Percentiles rank a stretch among this genome's conserved stretches.
Conservation (phyloP, 2,113 vertebrate genomes). For the Asarcornis scutulata region DNA sequence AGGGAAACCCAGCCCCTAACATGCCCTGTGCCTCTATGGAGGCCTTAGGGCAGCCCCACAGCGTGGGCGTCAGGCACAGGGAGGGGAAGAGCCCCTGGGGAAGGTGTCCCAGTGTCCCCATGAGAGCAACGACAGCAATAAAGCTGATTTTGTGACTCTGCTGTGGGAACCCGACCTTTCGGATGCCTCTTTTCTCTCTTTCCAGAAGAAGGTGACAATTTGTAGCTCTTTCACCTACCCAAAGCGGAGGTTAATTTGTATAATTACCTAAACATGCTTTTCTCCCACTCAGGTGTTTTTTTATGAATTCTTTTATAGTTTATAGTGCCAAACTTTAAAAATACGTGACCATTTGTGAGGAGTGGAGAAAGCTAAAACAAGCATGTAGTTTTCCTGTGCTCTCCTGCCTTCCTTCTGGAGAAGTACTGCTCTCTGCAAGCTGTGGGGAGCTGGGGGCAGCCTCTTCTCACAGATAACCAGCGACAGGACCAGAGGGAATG, state of each 20-base stretch:
- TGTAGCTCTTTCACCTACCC: accelerated
- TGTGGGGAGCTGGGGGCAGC: too few species aligned
- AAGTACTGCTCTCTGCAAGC: too few species aligned
- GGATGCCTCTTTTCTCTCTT: slow-evolving; percentile 79
- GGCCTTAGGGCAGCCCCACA: background rate
- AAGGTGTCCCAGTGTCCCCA: too few species aligned
- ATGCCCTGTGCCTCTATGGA: accelerated
- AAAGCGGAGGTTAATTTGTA: background rate
- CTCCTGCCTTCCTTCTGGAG: background rate
- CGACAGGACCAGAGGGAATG: too few species aligned
- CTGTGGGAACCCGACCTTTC: slow-evolving; percentile 94
- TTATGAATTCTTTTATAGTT: background rate
- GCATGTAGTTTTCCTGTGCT: background rate
- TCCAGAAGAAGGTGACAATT: slow-evolving; percentile 88
- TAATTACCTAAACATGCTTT: background rate
- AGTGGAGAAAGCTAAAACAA: background rate
- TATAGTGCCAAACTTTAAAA: background rate
- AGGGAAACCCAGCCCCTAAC: too few species aligned
- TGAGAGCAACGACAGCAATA: slow-evolving; percentile 79
- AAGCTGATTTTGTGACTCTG: slow-evolving; percentile 90
- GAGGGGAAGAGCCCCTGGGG: too few species aligned
- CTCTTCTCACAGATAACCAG: too few species aligned
- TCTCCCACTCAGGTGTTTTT: background rate
- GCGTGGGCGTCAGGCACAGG: background rate
- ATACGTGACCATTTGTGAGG: background rate